A percentile compares a stretch with the other conserved stretches of the same genome.
phyloP scores from a whole-genome alignment of 2,113 vertebrate species.

The Merops nubicus region DNA sequence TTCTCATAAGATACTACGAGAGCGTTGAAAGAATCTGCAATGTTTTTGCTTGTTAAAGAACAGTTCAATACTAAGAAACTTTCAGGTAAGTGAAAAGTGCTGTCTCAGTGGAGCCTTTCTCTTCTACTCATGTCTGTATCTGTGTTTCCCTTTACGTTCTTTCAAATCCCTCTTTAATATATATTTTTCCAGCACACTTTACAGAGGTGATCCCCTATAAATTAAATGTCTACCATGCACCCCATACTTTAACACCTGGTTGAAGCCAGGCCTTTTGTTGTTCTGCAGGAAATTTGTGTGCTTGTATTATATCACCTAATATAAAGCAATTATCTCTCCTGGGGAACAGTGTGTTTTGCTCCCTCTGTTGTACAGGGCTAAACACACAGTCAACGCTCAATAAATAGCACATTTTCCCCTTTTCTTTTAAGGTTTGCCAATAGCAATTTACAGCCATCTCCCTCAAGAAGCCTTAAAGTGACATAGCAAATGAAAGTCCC shows the following conservation, averaged over 20 bases:
- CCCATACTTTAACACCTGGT: background rate
- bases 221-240: background rate
- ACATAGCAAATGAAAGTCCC: slow-evolving; percentile 5
- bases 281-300: background rate
- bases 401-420: background rate
- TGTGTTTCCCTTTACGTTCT: background rate
- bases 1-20: background rate
- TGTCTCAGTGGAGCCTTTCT: background rate
- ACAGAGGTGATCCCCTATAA: background rate
- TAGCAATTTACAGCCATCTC: slow-evolving; percentile 36
- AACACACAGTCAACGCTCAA: background rate
- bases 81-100: background rate
- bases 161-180: background rate
- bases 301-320: background rate
- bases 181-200: background rate
- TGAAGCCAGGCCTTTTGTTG: background rate
- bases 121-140: background rate
- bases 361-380: background rate
- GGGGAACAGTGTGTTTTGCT: background rate
- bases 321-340: background rate
- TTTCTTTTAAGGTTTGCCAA: slow-evolving; percentile 32
- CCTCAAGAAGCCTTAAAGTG: slow-evolving; percentile 38
- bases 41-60: background rate
- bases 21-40: background rate
- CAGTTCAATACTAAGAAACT: background rate